These are phyloP conservation scores for Eilema caniola DNA, from an alignment of 2,888 invertebrate species.

Conservation along the genomic window DNA sequence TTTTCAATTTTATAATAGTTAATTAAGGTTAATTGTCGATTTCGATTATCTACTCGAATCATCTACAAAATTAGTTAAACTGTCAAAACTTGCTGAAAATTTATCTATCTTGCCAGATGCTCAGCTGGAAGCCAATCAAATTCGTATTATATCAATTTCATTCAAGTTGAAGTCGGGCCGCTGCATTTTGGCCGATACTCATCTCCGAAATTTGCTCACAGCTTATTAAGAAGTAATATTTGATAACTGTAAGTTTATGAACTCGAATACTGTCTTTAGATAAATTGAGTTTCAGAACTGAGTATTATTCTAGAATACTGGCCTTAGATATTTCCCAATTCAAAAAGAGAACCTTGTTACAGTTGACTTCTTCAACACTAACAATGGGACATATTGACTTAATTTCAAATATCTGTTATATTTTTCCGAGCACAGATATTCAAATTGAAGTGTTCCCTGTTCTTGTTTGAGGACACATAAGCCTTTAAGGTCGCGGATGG, in stretches of 20 bases:
- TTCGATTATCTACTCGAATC: not conserved
- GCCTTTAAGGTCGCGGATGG: slow-evolving; percentile 32
- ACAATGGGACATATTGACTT: slow-evolving; percentile 10
- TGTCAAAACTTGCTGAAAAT: not conserved
- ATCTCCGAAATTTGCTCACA: too few relatives aligned
- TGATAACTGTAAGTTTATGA: too few relatives aligned
- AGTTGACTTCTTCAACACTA: not conserved
- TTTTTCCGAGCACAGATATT: slow-evolving; percentile 24
- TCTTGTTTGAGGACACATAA: slow-evolving; percentile 29
- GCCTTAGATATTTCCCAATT: not conserved
- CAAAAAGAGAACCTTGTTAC: not conserved
- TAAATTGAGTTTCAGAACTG: too few relatives aligned
- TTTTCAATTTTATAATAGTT: too few relatives aligned
- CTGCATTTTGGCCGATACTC: not conserved
- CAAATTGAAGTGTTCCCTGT: slow-evolving; percentile 29
- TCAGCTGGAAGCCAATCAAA: slow-evolving; percentile 14
- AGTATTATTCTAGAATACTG: too few relatives aligned
- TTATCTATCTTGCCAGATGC: not conserved
- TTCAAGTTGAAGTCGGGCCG: not conserved
- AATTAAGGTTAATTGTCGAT: not conserved
- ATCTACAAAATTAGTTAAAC: not conserved
- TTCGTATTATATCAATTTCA: slow-evolving; percentile 29
- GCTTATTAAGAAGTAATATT: too few relatives aligned
- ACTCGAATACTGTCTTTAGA: too few relatives aligned
- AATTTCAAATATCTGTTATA: not conserved